Evolutionary conservation across 2,888 invertebrate genomes (phyloP), one percentile per base, ranked within the genome.

Genomic region (Cyclophora punctaria): DNA sequence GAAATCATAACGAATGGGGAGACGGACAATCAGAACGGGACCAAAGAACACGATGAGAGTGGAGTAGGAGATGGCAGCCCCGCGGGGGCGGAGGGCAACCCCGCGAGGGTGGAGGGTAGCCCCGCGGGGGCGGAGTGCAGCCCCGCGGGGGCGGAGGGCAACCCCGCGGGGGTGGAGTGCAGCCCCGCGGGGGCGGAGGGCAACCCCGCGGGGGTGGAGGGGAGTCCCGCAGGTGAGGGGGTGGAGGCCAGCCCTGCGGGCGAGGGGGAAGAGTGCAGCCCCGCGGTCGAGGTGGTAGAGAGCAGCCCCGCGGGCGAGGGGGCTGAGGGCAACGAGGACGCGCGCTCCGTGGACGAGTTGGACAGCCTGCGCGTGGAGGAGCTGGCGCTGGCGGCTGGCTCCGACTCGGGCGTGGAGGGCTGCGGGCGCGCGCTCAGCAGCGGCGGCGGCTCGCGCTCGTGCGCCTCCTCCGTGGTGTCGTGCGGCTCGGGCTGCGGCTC

Each of bases 401-500:
- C 94, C 73, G 95, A 95, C 70, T 95, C 95, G 67, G 95, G 95
- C 3, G 93, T 95, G 7, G 95, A 95, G 68, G 93, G 94, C 46
- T 89, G 89, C 47, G 92, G 92, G 0, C 92, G 93, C 33, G 93
- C 93, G 50, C 90, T 92, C 43, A 93, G 93, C 67, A 93, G 93
- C 63, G 90, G 90, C 3, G 90, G 92, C 5, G 91, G 92, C 47
- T 92, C 92, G 45, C 89, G 92, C 3, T 94, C 94, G 20, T 94
- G 94, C 69, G 94, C 94, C 59, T 94, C 94, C 43, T 94, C 94
- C 58, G 90, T 94, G 54, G 92, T 94, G 34, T 94, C 94, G 55
- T 94, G 93, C 71, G 93, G 93, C 59, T 94, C 94, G 2, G 94
- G 94, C 4, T 93, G 93, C 67, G 95, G 95, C 46, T 95, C 95